phyloP scores from a whole-genome alignment of 1,140 invertebrate genomes.

The Lepidurus couesii region DNA sequence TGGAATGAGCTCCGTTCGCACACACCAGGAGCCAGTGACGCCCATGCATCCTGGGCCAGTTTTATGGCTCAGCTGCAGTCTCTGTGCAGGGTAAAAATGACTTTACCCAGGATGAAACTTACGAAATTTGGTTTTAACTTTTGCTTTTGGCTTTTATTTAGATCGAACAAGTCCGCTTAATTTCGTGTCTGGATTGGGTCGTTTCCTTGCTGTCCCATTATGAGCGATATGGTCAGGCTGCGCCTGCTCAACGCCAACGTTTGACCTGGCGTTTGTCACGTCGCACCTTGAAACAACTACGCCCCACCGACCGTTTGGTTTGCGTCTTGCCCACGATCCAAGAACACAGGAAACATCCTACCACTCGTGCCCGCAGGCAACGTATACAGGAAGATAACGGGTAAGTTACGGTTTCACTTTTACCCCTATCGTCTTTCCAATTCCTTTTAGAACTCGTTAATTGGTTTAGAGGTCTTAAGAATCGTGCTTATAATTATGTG shows the following conservation, averaged over 20 bases:
- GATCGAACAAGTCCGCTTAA: constrained; percentile 61
- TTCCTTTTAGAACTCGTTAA: constrained; percentile 1
- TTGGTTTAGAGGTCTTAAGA: neutral
- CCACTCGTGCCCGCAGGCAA: constrained; percentile 23
- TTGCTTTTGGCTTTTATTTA: constrained; percentile 41
- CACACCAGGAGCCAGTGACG: constrained; percentile 42
- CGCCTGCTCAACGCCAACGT: constrained; percentile 62
- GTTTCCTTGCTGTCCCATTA: constrained; percentile 58
- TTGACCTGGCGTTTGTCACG: constrained; percentile 58
- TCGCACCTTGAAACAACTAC: constrained; percentile 52
- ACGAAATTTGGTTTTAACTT: constrained; percentile 23
- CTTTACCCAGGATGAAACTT: constrained; percentile 38
- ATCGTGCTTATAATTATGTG: neutral
- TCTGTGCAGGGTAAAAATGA: constrained; percentile 52
- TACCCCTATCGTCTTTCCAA: neutral
- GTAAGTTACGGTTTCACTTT: constrained; percentile 22
- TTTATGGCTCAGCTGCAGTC: constrained; percentile 55
- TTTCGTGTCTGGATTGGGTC: constrained; percentile 54
- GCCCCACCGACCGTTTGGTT: constrained; percentile 59
- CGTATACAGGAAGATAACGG: constrained; percentile 24
- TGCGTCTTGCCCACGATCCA: constrained; percentile 32
- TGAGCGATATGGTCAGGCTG: constrained; percentile 60
- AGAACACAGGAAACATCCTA: constrained; percentile 28
- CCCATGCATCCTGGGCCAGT: constrained; percentile 43
- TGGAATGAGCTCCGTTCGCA: constrained; percentile 48